These are phyloP conservation scores for Trachemys scripta DNA, from an alignment of 2,113 vertebrate genomes.

Conservation along the genomic window DNA sequence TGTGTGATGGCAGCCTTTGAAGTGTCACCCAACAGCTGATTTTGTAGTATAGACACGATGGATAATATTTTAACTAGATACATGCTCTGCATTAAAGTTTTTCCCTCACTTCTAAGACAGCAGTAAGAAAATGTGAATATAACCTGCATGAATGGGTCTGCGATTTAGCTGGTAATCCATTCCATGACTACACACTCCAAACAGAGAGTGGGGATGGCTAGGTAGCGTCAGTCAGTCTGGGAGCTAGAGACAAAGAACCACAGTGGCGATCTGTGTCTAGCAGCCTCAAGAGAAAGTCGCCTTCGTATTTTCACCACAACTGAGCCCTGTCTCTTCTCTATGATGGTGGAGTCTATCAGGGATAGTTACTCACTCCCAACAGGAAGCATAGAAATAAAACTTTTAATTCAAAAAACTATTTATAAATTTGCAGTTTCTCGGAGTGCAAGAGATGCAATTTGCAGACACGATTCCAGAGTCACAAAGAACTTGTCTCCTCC, in stretches of 20 bases:
- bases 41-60: not conserved
- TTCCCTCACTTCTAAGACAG: not conserved
- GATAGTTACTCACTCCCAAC: accelerated
- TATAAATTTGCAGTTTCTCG: not conserved
- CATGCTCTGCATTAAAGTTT: not conserved
- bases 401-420: not conserved
- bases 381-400: not conserved
- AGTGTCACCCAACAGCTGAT: not conserved
- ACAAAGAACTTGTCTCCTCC: not conserved
- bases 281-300: not conserved
- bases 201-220: not conserved
- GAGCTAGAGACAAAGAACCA: not conserved
- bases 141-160: not conserved
- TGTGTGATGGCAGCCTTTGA: accelerated
- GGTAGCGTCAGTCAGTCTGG: accelerated
- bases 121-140: not conserved
- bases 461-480: not conserved
- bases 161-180: not conserved
- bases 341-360: accelerated
- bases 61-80: accelerated
- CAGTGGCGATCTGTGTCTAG: accelerated
- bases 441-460: not conserved
- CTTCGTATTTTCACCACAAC: not conserved
- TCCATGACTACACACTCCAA: not conserved
- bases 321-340: not conserved